These are phyloP conservation scores for Adelphocoris suturalis DNA, from an alignment of 2,888 invertebrate species.

Conservation along the genomic window DNA sequence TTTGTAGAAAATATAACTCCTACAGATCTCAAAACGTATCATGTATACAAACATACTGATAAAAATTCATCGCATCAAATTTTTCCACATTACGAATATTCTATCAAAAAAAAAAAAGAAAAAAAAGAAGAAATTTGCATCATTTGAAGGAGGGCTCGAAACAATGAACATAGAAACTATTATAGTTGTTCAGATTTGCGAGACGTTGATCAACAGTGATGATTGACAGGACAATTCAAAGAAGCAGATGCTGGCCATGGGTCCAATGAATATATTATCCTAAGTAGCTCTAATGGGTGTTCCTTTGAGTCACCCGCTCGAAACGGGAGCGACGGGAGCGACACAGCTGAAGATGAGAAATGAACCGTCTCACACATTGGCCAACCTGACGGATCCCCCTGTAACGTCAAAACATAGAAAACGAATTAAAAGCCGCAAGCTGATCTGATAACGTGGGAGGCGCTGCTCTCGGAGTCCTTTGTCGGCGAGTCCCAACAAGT, in stretches of 20 bases:
- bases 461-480: neutral
- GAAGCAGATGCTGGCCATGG: neutral
- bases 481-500: neutral
- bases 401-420: slow-evolving; percentile 22
- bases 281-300: slow-evolving; percentile 39
- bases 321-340: slow-evolving; percentile 9
- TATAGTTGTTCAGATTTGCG: too few relatives aligned
- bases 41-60: too few relatives aligned
- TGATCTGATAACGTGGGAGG: slow-evolving; percentile 43
- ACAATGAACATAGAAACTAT: too few relatives aligned
- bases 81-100: too few relatives aligned
- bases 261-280: slow-evolving; percentile 3
- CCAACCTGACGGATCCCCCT: slow-evolving; percentile 37
- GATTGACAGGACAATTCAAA: neutral
- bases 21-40: too few relatives aligned
- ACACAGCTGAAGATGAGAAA: slow-evolving; percentile 8
- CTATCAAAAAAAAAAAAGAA: too few relatives aligned
- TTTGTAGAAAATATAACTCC: too few relatives aligned
- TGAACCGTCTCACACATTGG: slow-evolving; percentile 26
- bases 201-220: neutral
- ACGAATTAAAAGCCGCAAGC: neutral
- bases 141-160: too few relatives aligned
- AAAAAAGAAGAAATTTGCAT: too few relatives aligned
- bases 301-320: neutral
- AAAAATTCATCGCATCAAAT: too few relatives aligned